Conservation (phyloP, 2,888 invertebrate genomes). For the Choristoneura rosaceana region DNA sequence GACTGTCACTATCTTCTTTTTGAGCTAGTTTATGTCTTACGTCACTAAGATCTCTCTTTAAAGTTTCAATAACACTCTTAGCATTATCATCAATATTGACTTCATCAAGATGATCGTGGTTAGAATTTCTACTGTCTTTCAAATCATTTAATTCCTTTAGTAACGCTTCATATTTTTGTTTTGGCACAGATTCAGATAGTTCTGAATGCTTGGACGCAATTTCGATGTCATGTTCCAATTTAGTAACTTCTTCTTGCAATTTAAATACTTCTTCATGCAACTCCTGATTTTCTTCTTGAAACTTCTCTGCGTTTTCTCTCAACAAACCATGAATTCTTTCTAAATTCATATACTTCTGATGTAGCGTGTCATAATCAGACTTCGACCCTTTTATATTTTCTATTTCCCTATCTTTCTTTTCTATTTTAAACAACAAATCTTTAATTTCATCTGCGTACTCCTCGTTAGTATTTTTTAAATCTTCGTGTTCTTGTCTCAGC, state of each 20-base stretch:
- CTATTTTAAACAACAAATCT: conserved; percentile 71
- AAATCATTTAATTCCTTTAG: conserved; percentile 68
- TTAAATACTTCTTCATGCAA: conserved; percentile 81
- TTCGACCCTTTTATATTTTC: conserved; percentile 57
- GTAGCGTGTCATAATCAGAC: conserved; percentile 72
- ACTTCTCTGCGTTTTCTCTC: conserved; percentile 80
- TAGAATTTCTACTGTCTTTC: conserved; percentile 65
- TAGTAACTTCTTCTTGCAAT: conserved; percentile 78
- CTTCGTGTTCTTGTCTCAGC: conserved; percentile 78
- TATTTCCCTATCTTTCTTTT: conserved; percentile 76
- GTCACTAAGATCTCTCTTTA: conserved; percentile 78
- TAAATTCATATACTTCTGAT: conserved; percentile 79
- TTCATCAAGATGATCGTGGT: conserved; percentile 71
- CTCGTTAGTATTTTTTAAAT: conserved; percentile 75
- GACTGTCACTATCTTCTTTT: conserved; percentile 58
- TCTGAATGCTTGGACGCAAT: conserved; percentile 63
- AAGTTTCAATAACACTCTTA: conserved; percentile 79
- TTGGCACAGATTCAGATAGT: conserved; percentile 65
- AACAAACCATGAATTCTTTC: conserved; percentile 75
- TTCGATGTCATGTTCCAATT: conserved; percentile 78
- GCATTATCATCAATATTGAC: conserved; percentile 81
- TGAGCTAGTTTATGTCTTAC: conserved; percentile 70
- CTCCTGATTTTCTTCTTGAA: conserved; percentile 83
- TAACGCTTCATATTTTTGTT: conserved; percentile 69
- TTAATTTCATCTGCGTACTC: conserved; percentile 77